phyloP scores from a whole-genome alignment of 1,140 invertebrate genomes.

The Ceratoteleas bidentatus region DNA sequence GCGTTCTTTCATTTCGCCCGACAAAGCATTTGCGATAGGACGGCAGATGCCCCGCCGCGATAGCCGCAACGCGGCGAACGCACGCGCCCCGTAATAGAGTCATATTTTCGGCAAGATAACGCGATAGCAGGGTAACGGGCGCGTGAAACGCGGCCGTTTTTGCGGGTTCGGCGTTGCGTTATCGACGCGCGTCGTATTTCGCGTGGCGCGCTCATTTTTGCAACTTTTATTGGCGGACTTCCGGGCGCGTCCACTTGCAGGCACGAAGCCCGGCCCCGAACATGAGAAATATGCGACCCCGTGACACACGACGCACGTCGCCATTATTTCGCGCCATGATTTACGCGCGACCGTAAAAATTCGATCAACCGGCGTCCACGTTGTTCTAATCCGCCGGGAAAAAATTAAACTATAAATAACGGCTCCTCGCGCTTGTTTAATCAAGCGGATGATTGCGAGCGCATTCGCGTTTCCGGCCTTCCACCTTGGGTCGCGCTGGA shows the following conservation, averaged over 20 bases:
- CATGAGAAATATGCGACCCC: slow-evolving; percentile 52
- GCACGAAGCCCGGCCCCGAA: slow-evolving; percentile 60
- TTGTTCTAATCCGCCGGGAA: neutral
- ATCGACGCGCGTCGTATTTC: slow-evolving; percentile 59
- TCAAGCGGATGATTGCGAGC: neutral
- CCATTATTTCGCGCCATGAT: slow-evolving; percentile 45
- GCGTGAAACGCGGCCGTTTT: slow-evolving; percentile 51
- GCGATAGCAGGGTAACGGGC: slow-evolving; percentile 58
- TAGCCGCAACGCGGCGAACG: slow-evolving; percentile 57
- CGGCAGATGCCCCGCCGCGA: slow-evolving; percentile 52
- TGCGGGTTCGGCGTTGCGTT: slow-evolving; percentile 40
- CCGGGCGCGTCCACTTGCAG: slow-evolving; percentile 57
- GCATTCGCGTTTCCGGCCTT: no score
- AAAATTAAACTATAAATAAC: slow-evolving; percentile 26
- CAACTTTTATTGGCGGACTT: slow-evolving; percentile 62
- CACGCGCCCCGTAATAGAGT: slow-evolving; percentile 62
- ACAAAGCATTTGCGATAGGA: slow-evolving; percentile 46
- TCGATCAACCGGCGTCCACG: slow-evolving; percentile 10
- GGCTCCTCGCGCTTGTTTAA: slow-evolving; percentile 1
- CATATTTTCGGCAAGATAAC: slow-evolving; percentile 66
- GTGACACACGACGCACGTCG: slow-evolving; percentile 45
- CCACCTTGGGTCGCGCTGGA: no score
- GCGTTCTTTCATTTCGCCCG: slow-evolving; percentile 52
- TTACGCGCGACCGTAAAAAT: slow-evolving; percentile 17
- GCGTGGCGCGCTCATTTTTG: slow-evolving; percentile 56